These are phyloP conservation scores for Gorsachius goisagi DNA, from an alignment of 2,113 vertebrate species.

Conservation along the genomic window DNA sequence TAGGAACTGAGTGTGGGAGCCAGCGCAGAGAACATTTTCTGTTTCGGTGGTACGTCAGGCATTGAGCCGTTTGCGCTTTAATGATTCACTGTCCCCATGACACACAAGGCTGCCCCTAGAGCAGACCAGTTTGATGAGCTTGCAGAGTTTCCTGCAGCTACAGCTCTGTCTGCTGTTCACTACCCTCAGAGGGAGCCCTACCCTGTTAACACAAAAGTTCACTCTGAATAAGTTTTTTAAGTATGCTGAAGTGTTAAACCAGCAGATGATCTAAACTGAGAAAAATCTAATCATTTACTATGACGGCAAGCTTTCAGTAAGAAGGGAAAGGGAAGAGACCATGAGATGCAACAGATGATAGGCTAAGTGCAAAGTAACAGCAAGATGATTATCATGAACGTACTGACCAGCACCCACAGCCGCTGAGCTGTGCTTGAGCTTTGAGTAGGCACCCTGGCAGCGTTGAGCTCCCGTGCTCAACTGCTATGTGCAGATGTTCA, in stretches of 20 bases:
- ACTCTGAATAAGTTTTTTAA: not conserved
- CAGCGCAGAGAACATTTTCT: not conserved
- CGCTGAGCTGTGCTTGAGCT: not conserved
- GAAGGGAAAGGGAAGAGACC: not conserved
- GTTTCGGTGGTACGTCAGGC: fast-evolving
- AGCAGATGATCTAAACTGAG: not conserved
- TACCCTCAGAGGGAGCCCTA: not conserved
- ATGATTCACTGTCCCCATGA: not conserved
- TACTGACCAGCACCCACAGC: not conserved
- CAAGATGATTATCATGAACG: not conserved
- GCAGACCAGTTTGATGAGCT: slow-evolving; percentile 39
- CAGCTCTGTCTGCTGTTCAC: not conserved
- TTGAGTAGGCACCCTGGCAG: not conserved
- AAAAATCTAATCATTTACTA: not conserved
- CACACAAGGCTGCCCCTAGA: not conserved
- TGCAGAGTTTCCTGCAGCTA: slow-evolving; percentile 18
- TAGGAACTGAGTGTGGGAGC: not conserved
- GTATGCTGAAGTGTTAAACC: not conserved
- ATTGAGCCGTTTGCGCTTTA: not conserved
- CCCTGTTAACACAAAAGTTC: not conserved
- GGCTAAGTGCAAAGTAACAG: not conserved
- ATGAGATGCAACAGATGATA: not conserved
- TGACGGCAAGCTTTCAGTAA: not conserved
- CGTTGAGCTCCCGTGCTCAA: not conserved
- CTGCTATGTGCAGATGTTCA: not conserved